Percentiles rank a stretch among this genome's conserved stretches.
phyloP scores from a whole-genome alignment of 2,888 invertebrate species.

The Epinotia nisella region DNA sequence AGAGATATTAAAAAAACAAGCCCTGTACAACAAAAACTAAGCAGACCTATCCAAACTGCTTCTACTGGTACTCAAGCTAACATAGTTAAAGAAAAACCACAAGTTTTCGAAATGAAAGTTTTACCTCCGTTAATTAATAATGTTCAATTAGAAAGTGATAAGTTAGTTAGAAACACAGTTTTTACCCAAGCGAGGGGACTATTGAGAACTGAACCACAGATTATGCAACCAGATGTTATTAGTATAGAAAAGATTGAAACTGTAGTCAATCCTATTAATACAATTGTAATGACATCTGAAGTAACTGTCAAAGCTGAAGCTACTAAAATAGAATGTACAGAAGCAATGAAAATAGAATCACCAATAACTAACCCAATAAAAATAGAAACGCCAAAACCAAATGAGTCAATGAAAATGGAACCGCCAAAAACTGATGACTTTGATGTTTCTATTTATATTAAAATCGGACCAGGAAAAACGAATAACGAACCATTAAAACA shows the following conservation, averaged over 20 bases:
- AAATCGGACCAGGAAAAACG: background rate
- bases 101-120: slow-evolving; percentile 30
- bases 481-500: background rate
- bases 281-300: background rate
- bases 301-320: background rate
- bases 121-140: slow-evolving; percentile 23
- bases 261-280: background rate
- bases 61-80: slow-evolving; percentile 41
- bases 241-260: slow-evolving; percentile 33
- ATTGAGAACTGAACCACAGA: slow-evolving; percentile 63
- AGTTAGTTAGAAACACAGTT: slow-evolving; percentile 74
- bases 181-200: slow-evolving; percentile 75
- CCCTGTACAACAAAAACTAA: background rate
- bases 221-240: slow-evolving; percentile 23
- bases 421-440: background rate
- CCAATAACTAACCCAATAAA: background rate
- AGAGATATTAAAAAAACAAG: slow-evolving; percentile 21
- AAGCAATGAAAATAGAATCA: slow-evolving; percentile 5
- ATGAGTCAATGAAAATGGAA: background rate
- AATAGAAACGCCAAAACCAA: background rate
- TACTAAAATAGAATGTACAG: background rate
- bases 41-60: slow-evolving; percentile 22
- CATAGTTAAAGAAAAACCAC: slow-evolving; percentile 28
- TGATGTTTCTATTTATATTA: background rate
- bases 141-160: slow-evolving; percentile 53